Evolutionary conservation across 2,797 vertebrate genomes (phyloP), one percentile per base, ranked within the genome.

Genomic region (Enteromius paludinosus): DNA sequence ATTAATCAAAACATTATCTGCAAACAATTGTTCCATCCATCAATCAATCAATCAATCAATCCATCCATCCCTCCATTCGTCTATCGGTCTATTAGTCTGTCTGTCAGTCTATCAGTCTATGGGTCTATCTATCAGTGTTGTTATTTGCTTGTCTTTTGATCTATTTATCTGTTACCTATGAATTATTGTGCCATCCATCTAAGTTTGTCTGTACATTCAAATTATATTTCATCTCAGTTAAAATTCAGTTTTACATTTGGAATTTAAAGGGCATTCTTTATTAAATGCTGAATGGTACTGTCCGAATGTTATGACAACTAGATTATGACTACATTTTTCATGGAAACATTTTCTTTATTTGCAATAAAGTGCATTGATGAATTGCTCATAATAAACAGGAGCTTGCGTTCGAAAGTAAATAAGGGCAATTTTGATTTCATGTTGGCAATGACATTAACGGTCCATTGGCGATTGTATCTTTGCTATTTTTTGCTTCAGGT

Each of bases 311-410:
- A 47, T 28, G 43, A 30, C 43, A 70, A 69, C 14, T 25, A 45
- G 59, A 62, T 62, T 62, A 62, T 25, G 41, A 28, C 14, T 70
- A 45, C 7, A 70, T 70, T 45, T 70, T 17, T 70, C 68, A 28
- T 28, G 41, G 41, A 45, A 15, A 69, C 14, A 17, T 5, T 45
- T 71, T 30, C 2, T 71, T 71, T 47, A 30, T 71, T 47, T 45
- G 23, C 15, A 47, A 28, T 47, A 6, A 71, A 71, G 25, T 47
- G 45, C 8, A 70, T 45, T 5, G 14, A 71, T 47, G 15, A n/a
- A 70, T 47, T 25, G 3, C 17, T 70, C 5, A 49, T 18, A 33
- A 52, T 20, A 52, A 72, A 17, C 69, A 20, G 1, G 28, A 52
- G 3, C 28, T 52, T 72, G 45, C 1, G 6, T 14, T 35, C n/a